A percentile compares a stretch with the other conserved stretches of the same genome.
These are phyloP conservation scores for Lepidurus apus DNA, from an alignment of 1,140 invertebrate species.

Conservation along the genomic window DNA sequence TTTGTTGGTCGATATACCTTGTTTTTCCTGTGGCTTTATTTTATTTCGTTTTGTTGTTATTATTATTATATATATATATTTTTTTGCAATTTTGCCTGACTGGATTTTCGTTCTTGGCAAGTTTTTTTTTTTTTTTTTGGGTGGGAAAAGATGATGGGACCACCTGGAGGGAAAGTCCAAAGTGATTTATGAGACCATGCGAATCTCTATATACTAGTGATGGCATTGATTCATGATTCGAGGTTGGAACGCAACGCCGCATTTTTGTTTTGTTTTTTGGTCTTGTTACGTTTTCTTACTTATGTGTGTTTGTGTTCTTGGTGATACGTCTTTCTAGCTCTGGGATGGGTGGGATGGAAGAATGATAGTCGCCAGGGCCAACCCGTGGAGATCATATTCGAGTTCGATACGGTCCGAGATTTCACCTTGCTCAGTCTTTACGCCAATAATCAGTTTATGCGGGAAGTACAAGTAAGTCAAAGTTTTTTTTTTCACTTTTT, in stretches of 20 bases:
- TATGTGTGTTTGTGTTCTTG: conserved; percentile 41
- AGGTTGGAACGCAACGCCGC: background rate
- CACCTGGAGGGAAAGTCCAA: background rate
- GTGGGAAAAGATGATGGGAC: background rate
- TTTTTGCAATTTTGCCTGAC: background rate
- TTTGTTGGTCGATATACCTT: background rate
- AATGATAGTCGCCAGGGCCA: conserved; percentile 64
- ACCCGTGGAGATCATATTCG: conserved; percentile 71
- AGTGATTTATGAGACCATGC: conserved; percentile 18
- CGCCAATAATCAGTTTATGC: conserved; percentile 73
- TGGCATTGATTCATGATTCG: conserved; percentile 18
- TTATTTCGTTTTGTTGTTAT: too few species aligned
- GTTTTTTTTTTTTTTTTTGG: background rate
- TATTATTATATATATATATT: background rate
- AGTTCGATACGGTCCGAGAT: conserved; percentile 80
- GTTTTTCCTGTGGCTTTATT: too few species aligned
- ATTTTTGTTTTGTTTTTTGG: background rate
- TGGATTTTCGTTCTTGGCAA: too few species aligned
- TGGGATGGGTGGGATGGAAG: conserved; percentile 87
- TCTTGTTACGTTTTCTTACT: background rate
- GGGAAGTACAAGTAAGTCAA: conserved; percentile 64
- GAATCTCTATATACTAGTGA: conserved; percentile 10
- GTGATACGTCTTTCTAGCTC: conserved; percentile 49
- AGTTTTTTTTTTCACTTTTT: too few species aligned
- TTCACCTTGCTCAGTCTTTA: conserved; percentile 77